Conservation (phyloP, 2,113 vertebrate species). For the Dipodomys ordii region DNA sequence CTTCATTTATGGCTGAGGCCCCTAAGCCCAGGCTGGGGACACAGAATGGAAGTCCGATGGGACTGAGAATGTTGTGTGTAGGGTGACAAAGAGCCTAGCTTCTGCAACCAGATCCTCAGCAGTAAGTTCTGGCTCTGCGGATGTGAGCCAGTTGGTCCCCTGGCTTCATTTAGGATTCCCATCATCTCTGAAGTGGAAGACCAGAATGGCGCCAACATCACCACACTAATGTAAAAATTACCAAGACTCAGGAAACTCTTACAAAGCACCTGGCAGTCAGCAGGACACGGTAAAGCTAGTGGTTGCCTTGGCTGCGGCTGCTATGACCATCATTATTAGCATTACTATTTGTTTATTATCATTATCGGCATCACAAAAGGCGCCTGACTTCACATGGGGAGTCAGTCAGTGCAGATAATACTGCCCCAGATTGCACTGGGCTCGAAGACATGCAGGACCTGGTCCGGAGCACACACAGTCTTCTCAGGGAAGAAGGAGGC, state of each 20-base stretch:
- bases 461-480: not conserved
- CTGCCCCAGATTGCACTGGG: not conserved
- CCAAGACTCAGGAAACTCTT: not conserved
- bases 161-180: not conserved
- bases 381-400: not conserved
- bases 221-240: not conserved
- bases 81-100: not conserved
- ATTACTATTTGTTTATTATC: not conserved
- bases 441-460: not conserved
- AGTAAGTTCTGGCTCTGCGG: not conserved
- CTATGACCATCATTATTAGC: fast-evolving
- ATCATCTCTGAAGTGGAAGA: not conserved
- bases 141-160: too few species aligned
- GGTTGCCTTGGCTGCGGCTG: fast-evolving
- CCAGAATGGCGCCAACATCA: not conserved
- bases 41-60: not conserved
- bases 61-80: fast-evolving
- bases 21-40: not conserved
- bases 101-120: not conserved
- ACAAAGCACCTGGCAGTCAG: not conserved
- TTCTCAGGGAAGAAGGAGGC: not conserved
- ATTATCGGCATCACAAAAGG: not conserved
- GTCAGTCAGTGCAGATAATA: not conserved
- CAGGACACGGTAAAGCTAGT: fast-evolving
- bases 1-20: not conserved